phyloP scores from a whole-genome alignment of 2,888 invertebrate genomes.

The Hemistola chrysoprasaria region DNA sequence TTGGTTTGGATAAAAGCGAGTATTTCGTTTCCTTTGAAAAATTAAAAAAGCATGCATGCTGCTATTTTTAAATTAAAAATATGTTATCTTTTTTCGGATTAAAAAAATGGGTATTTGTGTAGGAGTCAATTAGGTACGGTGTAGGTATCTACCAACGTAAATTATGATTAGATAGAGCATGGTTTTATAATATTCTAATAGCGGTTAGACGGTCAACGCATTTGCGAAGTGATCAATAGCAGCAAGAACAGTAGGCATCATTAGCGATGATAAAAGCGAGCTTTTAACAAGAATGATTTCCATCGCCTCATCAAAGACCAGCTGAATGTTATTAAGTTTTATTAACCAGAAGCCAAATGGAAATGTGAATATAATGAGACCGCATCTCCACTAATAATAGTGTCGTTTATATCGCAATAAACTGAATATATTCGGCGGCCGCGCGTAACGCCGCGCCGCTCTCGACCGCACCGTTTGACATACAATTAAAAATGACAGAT shows the following conservation, averaged over 20 bases:
- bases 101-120: too few relatives aligned
- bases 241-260: slow-evolving; percentile 6
- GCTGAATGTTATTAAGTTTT: slow-evolving; percentile 11
- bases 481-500: slow-evolving; percentile 81
- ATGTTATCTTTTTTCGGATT: too few relatives aligned
- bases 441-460: slow-evolving; percentile 51
- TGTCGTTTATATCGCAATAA: slow-evolving; percentile 74
- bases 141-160: too few relatives aligned
- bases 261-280: slow-evolving; percentile 9
- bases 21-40: slow-evolving; percentile 4
- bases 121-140: too few relatives aligned
- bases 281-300: slow-evolving; percentile 9
- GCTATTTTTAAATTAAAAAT: too few relatives aligned
- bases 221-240: slow-evolving; percentile 2
- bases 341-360: slow-evolving; percentile 34
- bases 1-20: slow-evolving; percentile 6
- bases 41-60: too few relatives aligned
- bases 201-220: too few relatives aligned
- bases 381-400: slow-evolving; percentile 53
- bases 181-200: too few relatives aligned
- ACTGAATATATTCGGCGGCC: slow-evolving; percentile 73
- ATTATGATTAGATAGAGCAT: too few relatives aligned
- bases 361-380: slow-evolving; percentile 60
- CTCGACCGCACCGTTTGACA: slow-evolving; percentile 56
- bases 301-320: slow-evolving; percentile 13